Percentiles rank a stretch among this genome's conserved stretches.
Evolutionary conservation across 2,888 invertebrate species (phyloP).

Genomic region (Margaritifera margaritifera): DNA sequence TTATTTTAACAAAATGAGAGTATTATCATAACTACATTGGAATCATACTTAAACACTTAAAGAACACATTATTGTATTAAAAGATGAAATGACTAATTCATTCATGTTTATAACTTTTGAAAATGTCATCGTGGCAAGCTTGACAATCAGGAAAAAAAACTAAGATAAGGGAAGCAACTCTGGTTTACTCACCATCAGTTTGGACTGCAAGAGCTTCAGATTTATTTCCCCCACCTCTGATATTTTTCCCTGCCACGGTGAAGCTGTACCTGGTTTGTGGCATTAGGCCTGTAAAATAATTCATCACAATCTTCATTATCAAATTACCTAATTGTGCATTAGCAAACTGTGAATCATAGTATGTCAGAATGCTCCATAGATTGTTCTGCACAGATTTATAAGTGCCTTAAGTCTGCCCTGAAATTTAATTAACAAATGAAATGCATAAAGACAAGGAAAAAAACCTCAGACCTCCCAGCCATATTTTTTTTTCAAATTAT

Average conservation of each 20-base stretch:
- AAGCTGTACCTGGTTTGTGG: constrained; percentile 58
- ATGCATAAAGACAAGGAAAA: too few species aligned
- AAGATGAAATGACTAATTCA: neutral
- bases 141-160: neutral
- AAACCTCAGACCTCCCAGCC: too few species aligned
- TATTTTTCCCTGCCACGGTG: constrained; percentile 53
- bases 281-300: constrained; percentile 42
- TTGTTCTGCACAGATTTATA: too few species aligned
- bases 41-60: neutral
- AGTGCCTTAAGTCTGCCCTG: too few species aligned
- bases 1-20: too few species aligned
- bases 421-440: too few species aligned
- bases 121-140: neutral
- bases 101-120: neutral
- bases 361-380: too few species aligned
- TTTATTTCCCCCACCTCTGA: constrained; percentile 46
- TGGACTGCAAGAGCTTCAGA: constrained; percentile 49
- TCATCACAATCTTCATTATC: neutral
- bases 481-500: too few species aligned
- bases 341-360: neutral
- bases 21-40: neutral
- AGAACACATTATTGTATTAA: neutral
- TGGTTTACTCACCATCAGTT: constrained; percentile 48
- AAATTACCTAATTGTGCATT: neutral
- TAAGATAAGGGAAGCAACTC: constrained; percentile 19